phyloP scores from a whole-genome alignment of 2,113 vertebrate genomes.

The Takifugu flavidus region DNA sequence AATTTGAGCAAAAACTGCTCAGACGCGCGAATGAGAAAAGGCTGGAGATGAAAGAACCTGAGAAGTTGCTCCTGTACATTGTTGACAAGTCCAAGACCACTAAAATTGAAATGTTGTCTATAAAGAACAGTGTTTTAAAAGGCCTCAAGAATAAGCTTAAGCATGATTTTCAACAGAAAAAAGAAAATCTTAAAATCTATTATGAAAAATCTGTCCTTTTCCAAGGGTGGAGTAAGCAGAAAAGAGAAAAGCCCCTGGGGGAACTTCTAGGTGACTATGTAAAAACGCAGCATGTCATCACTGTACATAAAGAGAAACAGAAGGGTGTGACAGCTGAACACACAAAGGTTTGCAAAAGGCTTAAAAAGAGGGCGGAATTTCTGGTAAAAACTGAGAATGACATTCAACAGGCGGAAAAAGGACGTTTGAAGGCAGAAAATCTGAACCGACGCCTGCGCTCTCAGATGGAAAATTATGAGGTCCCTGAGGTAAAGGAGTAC shows the following conservation, averaged over 20 bases:
- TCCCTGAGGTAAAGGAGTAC: slow-evolving; percentile 39
- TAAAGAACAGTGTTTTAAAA: slow-evolving; percentile 43
- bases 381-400: slow-evolving; percentile 37
- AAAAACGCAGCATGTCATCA: slow-evolving; percentile 35
- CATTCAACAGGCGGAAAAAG: slow-evolving; percentile 21
- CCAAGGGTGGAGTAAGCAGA: slow-evolving; percentile 24
- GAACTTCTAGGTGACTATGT: slow-evolving; percentile 28
- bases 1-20: slow-evolving; percentile 33
- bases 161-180: slow-evolving; percentile 48
- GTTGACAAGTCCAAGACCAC: slow-evolving; percentile 41
- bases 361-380: slow-evolving; percentile 30
- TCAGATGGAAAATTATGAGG: slow-evolving; percentile 40
- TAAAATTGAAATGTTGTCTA: slow-evolving; percentile 31
- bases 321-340: slow-evolving; percentile 15
- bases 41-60: slow-evolving; percentile 26
- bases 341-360: slow-evolving; percentile 35
- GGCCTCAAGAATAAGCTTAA: slow-evolving; percentile 32
- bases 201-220: slow-evolving; percentile 23
- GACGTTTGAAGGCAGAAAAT: slow-evolving; percentile 29
- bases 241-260: slow-evolving; percentile 7
- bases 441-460: slow-evolving; percentile 31
- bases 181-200: slow-evolving; percentile 18
- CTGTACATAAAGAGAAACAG: slow-evolving; percentile 49
- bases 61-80: slow-evolving; percentile 36
- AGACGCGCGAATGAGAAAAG: slow-evolving; percentile 27